Evolutionary conservation across 2,888 invertebrate species (phyloP).

Genomic region (Itoplectis maculator): DNA sequence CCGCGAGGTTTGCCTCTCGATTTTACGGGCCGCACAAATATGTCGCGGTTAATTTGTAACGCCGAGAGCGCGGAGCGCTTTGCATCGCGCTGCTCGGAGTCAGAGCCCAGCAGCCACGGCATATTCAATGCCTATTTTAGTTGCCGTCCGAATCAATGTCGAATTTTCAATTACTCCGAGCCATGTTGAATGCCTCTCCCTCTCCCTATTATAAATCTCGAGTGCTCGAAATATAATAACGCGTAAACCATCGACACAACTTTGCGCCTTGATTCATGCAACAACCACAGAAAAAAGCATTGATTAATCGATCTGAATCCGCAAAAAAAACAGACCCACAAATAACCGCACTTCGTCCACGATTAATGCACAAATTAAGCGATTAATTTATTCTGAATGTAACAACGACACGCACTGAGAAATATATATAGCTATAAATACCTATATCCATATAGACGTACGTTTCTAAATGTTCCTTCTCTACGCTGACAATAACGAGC

Average conservation of each 20-base stretch:
- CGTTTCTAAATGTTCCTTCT: not conserved
- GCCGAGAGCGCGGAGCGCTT: constrained; percentile 33
- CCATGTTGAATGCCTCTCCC: not conserved
- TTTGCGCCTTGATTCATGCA: not conserved
- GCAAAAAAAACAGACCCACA: no score
- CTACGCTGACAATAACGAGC: constrained; percentile 35
- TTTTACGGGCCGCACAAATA: constrained; percentile 70
- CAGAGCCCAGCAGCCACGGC: constrained; percentile 9
- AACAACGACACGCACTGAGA: not conserved
- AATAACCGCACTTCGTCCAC: no score
- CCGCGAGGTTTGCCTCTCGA: constrained; percentile 55
- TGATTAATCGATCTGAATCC: no score
- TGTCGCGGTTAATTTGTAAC: constrained; percentile 73
- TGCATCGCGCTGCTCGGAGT: constrained; percentile 14
- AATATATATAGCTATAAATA: not conserved
- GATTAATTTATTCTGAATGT: no score
- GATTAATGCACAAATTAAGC: no score
- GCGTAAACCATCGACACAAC: not conserved
- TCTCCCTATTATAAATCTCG: not conserved
- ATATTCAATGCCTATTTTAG: constrained; percentile 34
- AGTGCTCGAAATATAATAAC: not conserved
- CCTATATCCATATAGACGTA: no score
- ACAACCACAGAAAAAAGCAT: no score
- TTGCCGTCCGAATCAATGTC: constrained; percentile 42
- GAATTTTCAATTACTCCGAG: constrained; percentile 41